A percentile compares a stretch with the other conserved stretches of the same genome.
Evolutionary conservation across 2,113 vertebrate genomes (phyloP).

Genomic region (Apteryx owenii): DNA sequence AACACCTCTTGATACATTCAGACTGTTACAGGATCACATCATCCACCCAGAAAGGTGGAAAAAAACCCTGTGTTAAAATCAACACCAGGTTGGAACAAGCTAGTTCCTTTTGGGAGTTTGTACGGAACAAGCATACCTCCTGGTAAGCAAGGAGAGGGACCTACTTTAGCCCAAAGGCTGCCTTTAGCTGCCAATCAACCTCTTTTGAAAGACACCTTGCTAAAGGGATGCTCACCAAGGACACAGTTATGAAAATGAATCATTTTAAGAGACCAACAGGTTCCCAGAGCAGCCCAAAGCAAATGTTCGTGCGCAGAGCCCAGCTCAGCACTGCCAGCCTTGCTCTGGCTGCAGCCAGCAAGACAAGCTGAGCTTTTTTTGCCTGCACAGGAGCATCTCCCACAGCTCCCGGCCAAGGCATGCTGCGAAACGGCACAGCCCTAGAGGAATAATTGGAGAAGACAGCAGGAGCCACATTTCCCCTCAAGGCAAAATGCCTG

Average conservation of each 20-base stretch:
- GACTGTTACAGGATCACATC: background rate
- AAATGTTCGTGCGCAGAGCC: background rate
- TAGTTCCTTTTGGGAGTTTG: background rate
- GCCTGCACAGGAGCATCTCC: rapidly evolving
- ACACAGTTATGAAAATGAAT: rapidly evolving
- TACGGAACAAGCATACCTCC: background rate
- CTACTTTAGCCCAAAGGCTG: background rate
- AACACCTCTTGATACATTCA: background rate
- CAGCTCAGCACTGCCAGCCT: background rate
- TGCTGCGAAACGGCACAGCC: rapidly evolving
- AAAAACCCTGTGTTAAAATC: background rate
- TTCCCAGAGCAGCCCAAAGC: background rate
- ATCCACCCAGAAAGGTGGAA: background rate
- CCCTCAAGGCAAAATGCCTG: background rate
- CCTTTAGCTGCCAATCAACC: background rate
- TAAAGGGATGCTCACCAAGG: background rate
- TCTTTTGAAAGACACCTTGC: background rate
- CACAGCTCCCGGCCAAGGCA: rapidly evolving
- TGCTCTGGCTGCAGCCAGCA: background rate
- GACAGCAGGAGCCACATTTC: rapidly evolving
- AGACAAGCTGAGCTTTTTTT: background rate
- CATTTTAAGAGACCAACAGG: background rate
- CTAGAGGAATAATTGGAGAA: background rate
- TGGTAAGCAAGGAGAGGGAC: background rate
- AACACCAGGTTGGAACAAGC: background rate